phyloP scores from a whole-genome alignment of 2,888 invertebrate genomes.

The Sceliomorpha sp. region DNA sequence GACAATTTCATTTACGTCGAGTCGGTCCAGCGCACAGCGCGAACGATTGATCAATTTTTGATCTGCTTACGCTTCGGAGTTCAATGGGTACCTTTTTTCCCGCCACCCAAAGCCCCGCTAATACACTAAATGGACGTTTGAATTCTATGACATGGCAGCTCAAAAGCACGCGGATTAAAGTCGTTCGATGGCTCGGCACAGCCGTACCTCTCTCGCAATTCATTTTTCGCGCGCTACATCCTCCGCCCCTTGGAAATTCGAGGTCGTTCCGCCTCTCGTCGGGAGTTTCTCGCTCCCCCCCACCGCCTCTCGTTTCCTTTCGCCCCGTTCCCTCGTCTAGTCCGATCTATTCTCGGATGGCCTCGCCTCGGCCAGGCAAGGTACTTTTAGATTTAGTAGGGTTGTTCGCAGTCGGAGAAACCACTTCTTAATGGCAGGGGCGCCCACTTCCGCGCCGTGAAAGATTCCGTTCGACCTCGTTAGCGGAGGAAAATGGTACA shows the following conservation, averaged over 20 bases:
- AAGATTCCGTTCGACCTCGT: slow-evolving; percentile 55
- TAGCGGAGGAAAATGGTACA: slow-evolving; percentile 46
- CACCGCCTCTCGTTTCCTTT: slow-evolving; percentile 24
- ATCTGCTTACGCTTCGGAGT: slow-evolving; percentile 39
- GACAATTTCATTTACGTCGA: slow-evolving; percentile 20
- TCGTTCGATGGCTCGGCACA: slow-evolving; percentile 43
- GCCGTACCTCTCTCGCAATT: slow-evolving; percentile 39
- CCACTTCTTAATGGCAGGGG: slow-evolving; percentile 58
- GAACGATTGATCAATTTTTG: slow-evolving; percentile 42
- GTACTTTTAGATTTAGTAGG: slow-evolving; percentile 56
- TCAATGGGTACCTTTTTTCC: slow-evolving; percentile 30
- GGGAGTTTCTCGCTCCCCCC: slow-evolving; percentile 8
- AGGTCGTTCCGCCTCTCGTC: slow-evolving; percentile 30
- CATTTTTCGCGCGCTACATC: slow-evolving; percentile 35
- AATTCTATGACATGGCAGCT: slow-evolving; percentile 35
- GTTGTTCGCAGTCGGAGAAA: slow-evolving; percentile 55
- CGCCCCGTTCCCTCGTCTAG: slow-evolving; percentile 26
- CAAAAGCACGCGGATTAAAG: slow-evolving; percentile 47
- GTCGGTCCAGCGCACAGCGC: slow-evolving; percentile 24
- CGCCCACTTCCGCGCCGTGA: slow-evolving; percentile 46
- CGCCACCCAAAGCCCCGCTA: slow-evolving; percentile 35
- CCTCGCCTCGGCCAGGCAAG: slow-evolving; percentile 35
- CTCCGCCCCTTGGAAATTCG: slow-evolving; percentile 24
- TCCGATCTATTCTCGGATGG: slow-evolving; percentile 48
- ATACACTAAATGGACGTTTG: slow-evolving; percentile 47